phyloP scores from a whole-genome alignment of 2,888 invertebrate genomes.

The Ectobius pallidus region DNA sequence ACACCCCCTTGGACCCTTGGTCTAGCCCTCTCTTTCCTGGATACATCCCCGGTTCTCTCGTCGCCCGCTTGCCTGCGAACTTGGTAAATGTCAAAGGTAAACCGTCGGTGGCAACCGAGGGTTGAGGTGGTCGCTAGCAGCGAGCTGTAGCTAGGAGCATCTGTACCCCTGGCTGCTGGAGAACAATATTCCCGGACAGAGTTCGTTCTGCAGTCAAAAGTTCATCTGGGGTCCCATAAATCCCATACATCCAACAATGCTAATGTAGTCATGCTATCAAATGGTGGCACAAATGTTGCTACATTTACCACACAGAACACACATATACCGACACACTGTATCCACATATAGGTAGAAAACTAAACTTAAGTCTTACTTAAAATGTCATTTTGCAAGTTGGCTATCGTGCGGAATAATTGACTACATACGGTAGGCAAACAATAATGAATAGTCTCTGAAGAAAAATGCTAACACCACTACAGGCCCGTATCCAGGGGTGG shows the following conservation, averaged over 20 bases:
- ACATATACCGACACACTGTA: too few species aligned
- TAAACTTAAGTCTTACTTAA: not conserved
- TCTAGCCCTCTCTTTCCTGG: not conserved
- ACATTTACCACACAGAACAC: too few species aligned
- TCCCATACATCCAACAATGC: not conserved
- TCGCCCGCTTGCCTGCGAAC: conserved; percentile 3
- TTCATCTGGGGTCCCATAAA: not conserved
- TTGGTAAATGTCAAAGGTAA: conserved; percentile 34
- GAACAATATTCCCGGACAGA: not conserved
- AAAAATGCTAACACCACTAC: too few species aligned
- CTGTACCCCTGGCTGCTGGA: conserved; percentile 7
- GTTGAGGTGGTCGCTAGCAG: not conserved
- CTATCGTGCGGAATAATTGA: not conserved
- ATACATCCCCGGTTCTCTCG: not conserved
- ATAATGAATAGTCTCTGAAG: too few species aligned
- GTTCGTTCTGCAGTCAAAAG: not conserved
- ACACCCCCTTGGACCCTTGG: not conserved
- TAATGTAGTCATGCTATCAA: not conserved
- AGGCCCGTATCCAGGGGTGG: too few species aligned
- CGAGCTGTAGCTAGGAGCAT: not conserved
- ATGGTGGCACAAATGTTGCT: not conserved
- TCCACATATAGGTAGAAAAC: not conserved
- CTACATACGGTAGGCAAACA: not conserved
- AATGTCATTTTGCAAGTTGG: not conserved
- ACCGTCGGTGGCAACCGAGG: conserved; percentile 8